Evolutionary conservation across 2,797 vertebrate genomes (phyloP), one percentile per base, ranked within the genome.

Genomic region (Iguana delicatissima): DNA sequence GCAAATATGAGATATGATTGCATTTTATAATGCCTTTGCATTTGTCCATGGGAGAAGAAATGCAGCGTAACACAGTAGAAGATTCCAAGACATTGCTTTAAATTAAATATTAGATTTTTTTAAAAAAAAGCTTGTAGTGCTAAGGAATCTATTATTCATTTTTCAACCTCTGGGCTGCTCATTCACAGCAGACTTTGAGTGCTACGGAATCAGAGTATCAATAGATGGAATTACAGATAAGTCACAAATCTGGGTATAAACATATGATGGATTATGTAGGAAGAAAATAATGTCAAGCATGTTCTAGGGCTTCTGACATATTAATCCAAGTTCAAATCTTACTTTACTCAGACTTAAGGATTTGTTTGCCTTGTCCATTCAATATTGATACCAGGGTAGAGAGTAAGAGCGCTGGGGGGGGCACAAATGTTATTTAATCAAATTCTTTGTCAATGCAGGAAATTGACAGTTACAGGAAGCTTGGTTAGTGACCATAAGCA

Each of bases 51-150:
- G 10, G 12, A 80, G 38, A 76, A 38, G 14, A 59, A 18, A n/a
- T 20, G 18, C 42, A 67, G 46, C 67, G 50, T 85, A 72, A 52
- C 52, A 69, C 29, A 46, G 42, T 3, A 86, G 62, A 62, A 67
- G 26, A 57, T 64, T 87, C 42, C 59, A 79, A 50, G 46, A 16
- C 74, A 80, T 46, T 46, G 18, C 74, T 79, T 16, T 79, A 46
- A 87, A 46, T 38, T 38, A 77, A 67, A 64, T 50, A 87, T 64
- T 79, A 50, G 42, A 87, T 79, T 80, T 64, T n/a, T n/a, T n/a
- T n/a, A 38, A 79, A 79, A 80, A 79, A 42, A 76, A 64, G 9
- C n/a, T 46, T 72, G 67, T 85, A 46, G n/a, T 42, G 32, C 32
- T 86, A 42, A 7, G 14, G 76, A 46, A 69, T n/a, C 73, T 62